Conservation (phyloP, 1,140 invertebrate species). For the Triops cancriformis region DNA sequence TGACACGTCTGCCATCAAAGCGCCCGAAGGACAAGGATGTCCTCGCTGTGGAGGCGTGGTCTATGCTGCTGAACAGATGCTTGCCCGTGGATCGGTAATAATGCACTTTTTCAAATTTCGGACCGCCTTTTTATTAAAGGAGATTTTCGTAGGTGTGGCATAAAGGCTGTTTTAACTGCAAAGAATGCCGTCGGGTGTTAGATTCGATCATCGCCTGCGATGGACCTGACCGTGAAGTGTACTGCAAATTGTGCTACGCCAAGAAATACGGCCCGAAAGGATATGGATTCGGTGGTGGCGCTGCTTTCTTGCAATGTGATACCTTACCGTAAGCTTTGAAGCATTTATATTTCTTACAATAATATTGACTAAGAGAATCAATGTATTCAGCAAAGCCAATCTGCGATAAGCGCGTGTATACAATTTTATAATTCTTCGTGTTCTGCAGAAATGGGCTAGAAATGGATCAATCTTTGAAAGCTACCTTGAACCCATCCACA, state of each 20-base stretch:
- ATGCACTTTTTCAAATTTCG: neutral
- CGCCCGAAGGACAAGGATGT: conserved; percentile 68
- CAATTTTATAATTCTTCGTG: neutral
- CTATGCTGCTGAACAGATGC: conserved; percentile 79
- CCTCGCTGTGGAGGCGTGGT: conserved; percentile 82
- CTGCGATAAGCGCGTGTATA: neutral
- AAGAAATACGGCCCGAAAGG: conserved; percentile 91
- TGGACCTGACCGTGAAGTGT: conserved; percentile 79
- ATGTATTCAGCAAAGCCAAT: too few relatives aligned
- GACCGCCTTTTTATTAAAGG: conserved; percentile 20
- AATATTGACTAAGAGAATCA: too few relatives aligned
- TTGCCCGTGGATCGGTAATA: conserved; percentile 58
- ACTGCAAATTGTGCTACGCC: conserved; percentile 86
- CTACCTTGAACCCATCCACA: conserved; percentile 72
- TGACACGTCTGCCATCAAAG: conserved; percentile 68
- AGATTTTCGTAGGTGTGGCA: conserved; percentile 71
- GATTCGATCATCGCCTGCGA: conserved; percentile 90
- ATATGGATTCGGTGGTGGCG: conserved; percentile 89
- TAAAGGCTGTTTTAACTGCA: conserved; percentile 92
- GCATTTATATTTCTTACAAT: too few relatives aligned
- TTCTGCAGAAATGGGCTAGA: conserved; percentile 22
- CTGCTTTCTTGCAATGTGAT: conserved; percentile 83
- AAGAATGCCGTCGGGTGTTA: conserved; percentile 79
- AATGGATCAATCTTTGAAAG: conserved; percentile 39
- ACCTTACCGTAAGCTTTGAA: conserved; percentile 63